Conservation (phyloP, 2,888 invertebrate species). For the Apamea sordens region DNA sequence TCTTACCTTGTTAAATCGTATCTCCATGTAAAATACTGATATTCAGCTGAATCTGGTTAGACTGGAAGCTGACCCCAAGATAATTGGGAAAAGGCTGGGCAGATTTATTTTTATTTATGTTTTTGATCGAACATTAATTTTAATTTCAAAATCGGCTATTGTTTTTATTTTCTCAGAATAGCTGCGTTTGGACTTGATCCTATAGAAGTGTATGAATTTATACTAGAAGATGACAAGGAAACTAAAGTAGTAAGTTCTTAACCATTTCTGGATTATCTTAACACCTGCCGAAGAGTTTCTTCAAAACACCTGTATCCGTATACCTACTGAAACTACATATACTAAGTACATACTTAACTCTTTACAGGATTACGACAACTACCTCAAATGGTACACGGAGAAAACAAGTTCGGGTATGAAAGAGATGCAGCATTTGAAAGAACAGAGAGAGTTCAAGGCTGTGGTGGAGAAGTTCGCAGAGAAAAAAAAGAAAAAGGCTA, state of each 20-base stretch:
- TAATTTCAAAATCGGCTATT: neutral
- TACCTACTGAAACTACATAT: no score
- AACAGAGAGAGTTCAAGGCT: conserved; percentile 74
- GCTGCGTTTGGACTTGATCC: conserved; percentile 76
- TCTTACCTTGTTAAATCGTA: no score
- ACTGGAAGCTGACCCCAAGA: no score
- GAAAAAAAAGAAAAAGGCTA: conserved; percentile 72
- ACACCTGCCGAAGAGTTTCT: neutral
- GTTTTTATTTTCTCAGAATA: conserved; percentile 72
- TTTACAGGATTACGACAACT: conserved; percentile 79
- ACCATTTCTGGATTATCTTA: neutral
- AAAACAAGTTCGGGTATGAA: conserved; percentile 78
- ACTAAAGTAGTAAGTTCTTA: conserved; percentile 72
- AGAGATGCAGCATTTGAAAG: conserved; percentile 74
- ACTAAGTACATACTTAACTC: no score
- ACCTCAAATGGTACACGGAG: conserved; percentile 79
- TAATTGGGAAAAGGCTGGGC: no score
- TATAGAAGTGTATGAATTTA: conserved; percentile 74
- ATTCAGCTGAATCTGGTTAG: no score
- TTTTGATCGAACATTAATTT: neutral
- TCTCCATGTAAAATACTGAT: no score
- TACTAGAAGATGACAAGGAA: conserved; percentile 71
- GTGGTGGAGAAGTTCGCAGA: conserved; percentile 70
- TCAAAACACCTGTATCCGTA: neutral
- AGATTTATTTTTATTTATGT: neutral